Percentiles rank a stretch among this genome's conserved stretches.
Evolutionary conservation across 1,140 invertebrate species (phyloP).

Genomic region (Thaumatotibia leucotreta): DNA sequence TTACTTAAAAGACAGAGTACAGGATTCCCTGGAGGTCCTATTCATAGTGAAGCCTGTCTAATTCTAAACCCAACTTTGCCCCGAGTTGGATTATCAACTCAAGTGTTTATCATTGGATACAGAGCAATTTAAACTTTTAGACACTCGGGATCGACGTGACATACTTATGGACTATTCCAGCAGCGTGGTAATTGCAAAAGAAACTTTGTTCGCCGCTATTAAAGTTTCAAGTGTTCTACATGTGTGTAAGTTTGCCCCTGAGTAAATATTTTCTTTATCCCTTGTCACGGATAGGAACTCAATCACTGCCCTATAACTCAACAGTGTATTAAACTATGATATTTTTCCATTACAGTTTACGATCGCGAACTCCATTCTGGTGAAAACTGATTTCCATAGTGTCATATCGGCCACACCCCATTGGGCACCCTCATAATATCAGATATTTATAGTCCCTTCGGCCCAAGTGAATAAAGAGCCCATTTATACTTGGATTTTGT

Average conservation of each 20-base stretch:
- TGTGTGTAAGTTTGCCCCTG: not conserved
- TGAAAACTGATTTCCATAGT: conserved; percentile 14
- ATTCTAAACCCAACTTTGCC: not conserved
- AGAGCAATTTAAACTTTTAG: not conserved
- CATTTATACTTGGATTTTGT: not conserved
- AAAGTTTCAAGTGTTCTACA: not conserved
- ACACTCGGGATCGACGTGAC: not conserved
- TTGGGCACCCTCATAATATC: conserved; percentile 8
- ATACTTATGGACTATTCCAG: not conserved
- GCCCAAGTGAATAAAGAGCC: conserved; percentile 11
- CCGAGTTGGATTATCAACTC: not conserved
- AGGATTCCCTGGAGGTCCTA: not conserved
- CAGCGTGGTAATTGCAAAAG: not conserved
- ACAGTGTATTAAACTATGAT: conserved; percentile 5
- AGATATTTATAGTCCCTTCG: conserved; percentile 15
- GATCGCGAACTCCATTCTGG: not conserved
- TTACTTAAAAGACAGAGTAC: not conserved
- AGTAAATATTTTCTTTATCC: not conserved
- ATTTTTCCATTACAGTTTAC: conserved; percentile 9
- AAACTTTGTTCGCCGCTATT: not conserved
- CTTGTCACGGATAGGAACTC: not conserved
- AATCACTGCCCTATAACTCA: not conserved
- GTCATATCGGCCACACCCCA: conserved; percentile 9
- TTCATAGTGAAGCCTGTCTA: not conserved
- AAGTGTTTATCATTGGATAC: not conserved